A percentile compares a stretch with the other conserved stretches of the same genome.
Evolutionary conservation across 1,140 invertebrate species (phyloP).

Genomic region (Temnothorax longispinosus): DNA sequence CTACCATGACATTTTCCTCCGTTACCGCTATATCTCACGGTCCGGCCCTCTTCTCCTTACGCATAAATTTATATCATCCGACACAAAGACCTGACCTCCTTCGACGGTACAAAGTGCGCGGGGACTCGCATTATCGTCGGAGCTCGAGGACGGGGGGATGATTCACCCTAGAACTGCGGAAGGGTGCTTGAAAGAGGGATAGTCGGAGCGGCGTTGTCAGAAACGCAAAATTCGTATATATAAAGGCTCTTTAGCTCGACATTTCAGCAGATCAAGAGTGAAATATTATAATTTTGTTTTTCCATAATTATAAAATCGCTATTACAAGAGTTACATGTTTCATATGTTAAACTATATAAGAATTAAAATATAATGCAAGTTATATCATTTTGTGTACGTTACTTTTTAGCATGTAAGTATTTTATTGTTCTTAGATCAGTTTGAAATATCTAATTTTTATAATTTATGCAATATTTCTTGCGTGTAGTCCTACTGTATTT

Average conservation of each 20-base stretch:
- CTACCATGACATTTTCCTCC: conserved; percentile 35
- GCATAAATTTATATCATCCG: conserved; percentile 61
- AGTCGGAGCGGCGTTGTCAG: conserved; percentile 31
- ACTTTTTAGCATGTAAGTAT: background rate
- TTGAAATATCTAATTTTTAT: conserved; percentile 1
- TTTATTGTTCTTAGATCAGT: background rate
- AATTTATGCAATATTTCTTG: background rate
- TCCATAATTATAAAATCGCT: background rate
- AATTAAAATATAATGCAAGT: background rate
- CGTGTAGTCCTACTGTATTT: background rate
- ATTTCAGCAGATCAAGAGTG: background rate
- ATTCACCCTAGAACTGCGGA: conserved; percentile 66
- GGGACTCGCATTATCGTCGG: conserved; percentile 61
- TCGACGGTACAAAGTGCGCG: conserved; percentile 52
- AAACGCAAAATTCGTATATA: conserved; percentile 42
- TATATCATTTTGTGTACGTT: background rate
- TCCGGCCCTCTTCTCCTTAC: conserved; percentile 48
- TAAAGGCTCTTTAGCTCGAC: background rate
- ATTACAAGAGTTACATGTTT: background rate
- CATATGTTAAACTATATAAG: background rate
- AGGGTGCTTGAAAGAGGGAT: conserved; percentile 60
- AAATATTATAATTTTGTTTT: background rate
- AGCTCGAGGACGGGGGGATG: conserved; percentile 50
- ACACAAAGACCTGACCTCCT: conserved; percentile 57
- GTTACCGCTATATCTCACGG: conserved; percentile 39